Evolutionary conservation across 2,888 invertebrate genomes (phyloP).

Genomic region (Scaptomyza caliginosa): DNA sequence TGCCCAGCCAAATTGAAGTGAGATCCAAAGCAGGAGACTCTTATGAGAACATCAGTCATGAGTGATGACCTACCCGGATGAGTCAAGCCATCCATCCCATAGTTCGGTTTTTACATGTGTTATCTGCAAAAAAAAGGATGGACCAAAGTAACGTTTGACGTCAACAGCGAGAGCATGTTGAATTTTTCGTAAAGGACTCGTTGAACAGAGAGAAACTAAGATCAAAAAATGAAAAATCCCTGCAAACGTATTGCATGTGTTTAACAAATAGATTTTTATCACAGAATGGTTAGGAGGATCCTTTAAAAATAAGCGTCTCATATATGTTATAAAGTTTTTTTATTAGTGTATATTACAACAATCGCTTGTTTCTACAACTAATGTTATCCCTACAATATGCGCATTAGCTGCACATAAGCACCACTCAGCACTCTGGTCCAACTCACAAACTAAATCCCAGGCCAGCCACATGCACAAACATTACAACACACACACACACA

Average conservation of each 20-base stretch:
- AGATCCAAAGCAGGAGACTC: constrained; percentile 8
- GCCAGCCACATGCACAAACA: constrained; percentile 13
- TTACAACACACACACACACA: constrained; percentile 2
- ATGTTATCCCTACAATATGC: constrained; percentile 26
- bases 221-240: neutral
- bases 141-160: neutral
- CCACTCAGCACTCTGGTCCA: constrained; percentile 27
- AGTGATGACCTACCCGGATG: constrained; percentile 22
- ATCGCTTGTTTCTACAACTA: constrained; percentile 15
- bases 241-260: neutral
- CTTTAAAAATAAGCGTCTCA: neutral
- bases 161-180: neutral
- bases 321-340: no score
- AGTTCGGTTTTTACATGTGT: neutral
- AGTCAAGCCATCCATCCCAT: neutral
- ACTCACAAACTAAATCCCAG: constrained; percentile 31
- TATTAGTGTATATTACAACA: constrained; percentile 6
- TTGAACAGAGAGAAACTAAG: neutral
- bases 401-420: constrained; percentile 37
- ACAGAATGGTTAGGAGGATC: neutral
- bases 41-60: constrained; percentile 8
- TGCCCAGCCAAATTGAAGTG: constrained; percentile 32
- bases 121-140: neutral
- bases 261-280: neutral
- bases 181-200: neutral